phyloP scores from a whole-genome alignment of 2,797 vertebrate species.

The Anomalospiza imberbis region DNA sequence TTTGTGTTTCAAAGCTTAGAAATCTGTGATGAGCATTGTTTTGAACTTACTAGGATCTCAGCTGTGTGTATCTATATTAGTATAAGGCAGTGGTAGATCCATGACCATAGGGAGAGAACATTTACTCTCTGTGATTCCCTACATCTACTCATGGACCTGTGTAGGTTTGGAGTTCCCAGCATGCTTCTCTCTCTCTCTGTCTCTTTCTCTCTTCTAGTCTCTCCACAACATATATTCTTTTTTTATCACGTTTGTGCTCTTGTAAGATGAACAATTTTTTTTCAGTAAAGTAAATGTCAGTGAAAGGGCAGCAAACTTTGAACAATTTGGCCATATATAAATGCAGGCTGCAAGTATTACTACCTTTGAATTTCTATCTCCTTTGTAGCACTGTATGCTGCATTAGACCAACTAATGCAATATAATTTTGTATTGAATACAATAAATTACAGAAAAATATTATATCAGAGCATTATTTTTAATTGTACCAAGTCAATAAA shows the following conservation, averaged over 20 bases:
- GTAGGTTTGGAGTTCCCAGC: background rate
- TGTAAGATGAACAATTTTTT: background rate
- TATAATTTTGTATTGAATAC: background rate
- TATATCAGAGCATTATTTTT: background rate
- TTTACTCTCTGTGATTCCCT: background rate
- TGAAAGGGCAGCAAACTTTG: background rate
- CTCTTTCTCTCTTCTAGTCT: background rate
- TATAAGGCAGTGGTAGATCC: background rate
- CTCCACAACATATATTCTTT: background rate
- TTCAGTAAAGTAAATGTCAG: background rate
- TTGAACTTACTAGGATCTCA: background rate
- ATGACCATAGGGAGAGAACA: background rate
- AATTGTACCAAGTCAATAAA: background rate
- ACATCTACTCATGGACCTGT: fast-evolving
- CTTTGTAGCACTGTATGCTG: background rate
- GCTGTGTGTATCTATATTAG: background rate
- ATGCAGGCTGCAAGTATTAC: background rate
- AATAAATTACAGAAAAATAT: background rate
- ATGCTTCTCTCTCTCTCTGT: background rate
- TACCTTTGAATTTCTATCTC: background rate
- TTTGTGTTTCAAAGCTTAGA: background rate
- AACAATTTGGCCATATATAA: background rate
- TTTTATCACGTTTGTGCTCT: background rate
- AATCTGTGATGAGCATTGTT: background rate
- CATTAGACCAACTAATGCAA: background rate